Base-by-base conservation (phyloP, 2,797 vertebrate species). In the Notolabrus celidotus region DNA sequence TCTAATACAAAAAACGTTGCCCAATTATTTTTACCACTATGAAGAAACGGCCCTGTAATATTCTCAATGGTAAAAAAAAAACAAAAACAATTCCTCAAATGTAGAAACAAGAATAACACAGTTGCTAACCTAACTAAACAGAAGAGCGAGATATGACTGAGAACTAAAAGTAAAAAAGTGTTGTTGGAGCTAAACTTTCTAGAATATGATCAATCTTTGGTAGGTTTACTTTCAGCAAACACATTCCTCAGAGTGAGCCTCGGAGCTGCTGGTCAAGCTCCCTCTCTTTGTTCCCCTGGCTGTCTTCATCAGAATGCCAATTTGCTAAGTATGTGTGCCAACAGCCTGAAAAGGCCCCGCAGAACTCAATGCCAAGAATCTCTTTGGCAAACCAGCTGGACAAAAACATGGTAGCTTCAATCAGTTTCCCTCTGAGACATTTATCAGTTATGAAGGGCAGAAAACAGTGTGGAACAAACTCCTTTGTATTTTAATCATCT, bases 371-470 rank as follows among this genome's bases (percentile, higher is more conserved):
- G 92, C 92, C 92, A 93, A 91, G 78, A 85, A 85, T 82, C 84
- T 90, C 67, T 87, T 81, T 93, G 87, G 92, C 84, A 86, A 87
- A 77, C 42, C 79, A 84, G 79, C 80, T 57, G 77, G 85, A 38
- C 39, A 20, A 80, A 84, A 89, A 88, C 85, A 88, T 64, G 71
- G 56, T 82, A 62, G 83, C 83, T 85, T 86, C 81, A 77, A 64
- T 90, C 85, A 71, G 59, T 80, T 74, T 79, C 70, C 46, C 67
- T 85, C 56, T 0, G 49, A 85, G 85, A 79, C 55, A 64, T 86
- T 82, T 75, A 76, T 86, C 67, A 80, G 60, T 71, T 71, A 71
- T 67, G 77, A 86, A 84, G 65, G 71, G 41, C 52, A 72, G 55
- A 59, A 68, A 71, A 62, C 20, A 31, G 34, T 42, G 57, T 20